Conservation (phyloP, 2,797 vertebrate species). For the Amniataba percoides region DNA sequence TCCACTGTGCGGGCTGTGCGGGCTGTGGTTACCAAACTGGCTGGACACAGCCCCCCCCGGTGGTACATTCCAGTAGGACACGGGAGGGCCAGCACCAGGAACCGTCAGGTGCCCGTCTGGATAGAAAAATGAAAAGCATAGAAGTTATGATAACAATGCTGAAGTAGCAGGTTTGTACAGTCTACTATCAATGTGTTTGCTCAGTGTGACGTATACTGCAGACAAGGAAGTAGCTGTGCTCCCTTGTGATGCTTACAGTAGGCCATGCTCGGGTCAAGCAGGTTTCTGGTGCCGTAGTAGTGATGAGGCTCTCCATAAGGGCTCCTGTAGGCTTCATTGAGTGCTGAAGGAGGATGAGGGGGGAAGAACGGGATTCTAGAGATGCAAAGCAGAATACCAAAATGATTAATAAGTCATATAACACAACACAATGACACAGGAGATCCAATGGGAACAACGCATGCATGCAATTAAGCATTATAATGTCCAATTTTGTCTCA, state of each 20-base stretch:
- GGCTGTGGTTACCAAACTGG: constrained; percentile 58
- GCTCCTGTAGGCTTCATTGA: constrained; percentile 83
- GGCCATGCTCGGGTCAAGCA: constrained; percentile 86
- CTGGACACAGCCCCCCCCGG: constrained; percentile 53
- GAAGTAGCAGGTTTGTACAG: not conserved
- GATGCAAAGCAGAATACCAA: constrained; percentile 38
- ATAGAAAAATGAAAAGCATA: not conserved
- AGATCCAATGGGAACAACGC: not conserved
- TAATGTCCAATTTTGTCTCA: not conserved
- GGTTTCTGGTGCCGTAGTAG: constrained; percentile 85
- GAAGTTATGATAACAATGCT: not conserved
- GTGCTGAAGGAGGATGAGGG: constrained; percentile 81
- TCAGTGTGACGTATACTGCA: not conserved
- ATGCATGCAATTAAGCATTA: not conserved
- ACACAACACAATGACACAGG: not conserved
- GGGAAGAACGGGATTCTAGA: constrained; percentile 69
- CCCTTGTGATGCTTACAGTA: constrained; percentile 85
- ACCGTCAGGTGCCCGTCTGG: constrained; percentile 60
- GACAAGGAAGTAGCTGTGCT: not conserved
- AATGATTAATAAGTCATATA: not conserved
- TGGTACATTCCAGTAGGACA: constrained; percentile 73
- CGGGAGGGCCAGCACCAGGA: constrained; percentile 73
- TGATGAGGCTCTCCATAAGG: constrained; percentile 88
- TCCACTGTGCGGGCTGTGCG: constrained; percentile 52
- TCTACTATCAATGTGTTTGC: not conserved